Evolutionary conservation across 2,113 vertebrate species (phyloP), one percentile per base, ranked within the genome.

Genomic region (Myanophis thanlyinensis): DNA sequence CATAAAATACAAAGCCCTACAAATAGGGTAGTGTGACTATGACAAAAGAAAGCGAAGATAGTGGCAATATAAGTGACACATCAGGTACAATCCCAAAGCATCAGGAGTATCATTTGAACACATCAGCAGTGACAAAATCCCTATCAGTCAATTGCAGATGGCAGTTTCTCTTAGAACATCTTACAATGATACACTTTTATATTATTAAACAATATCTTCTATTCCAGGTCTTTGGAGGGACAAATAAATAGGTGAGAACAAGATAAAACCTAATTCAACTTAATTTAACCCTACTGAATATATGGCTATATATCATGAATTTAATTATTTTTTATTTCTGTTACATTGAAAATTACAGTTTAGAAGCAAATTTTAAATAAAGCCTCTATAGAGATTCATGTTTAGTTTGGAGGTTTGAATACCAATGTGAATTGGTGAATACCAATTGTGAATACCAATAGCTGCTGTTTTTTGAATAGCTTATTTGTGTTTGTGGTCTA

Each of bases 381-480:
- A 80, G 35, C 30, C 30, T n/a, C 62, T 67, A n/a, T 67, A 67
- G 3, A 30, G 59, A n/a, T 67, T n/a, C 59, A 13, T n/a, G 30
- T n/a, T 13, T 67, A 13, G 62, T 67, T 67, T n/a, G 62, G 30
- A n/a, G 30, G 11, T n/a, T n/a, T 67, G 62, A 13, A n/a, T n/a
- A n/a, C n/a, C n/a, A n/a, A n/a, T n/a, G n/a, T n/a, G n/a, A n/a
- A n/a, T n/a, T n/a, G n/a, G n/a, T n/a, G n/a, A n/a, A n/a, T n/a
- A n/a, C n/a, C n/a, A n/a, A 12, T 7, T 13, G 1, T 67, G 62
- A 67, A 67, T 67, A 67, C 30, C 62, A n/a, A n/a, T 67, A n/a
- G 1, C 94, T 95, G 95, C 90, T 92, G 89, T 91, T 95, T 96
- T 92, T 56, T 94, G 1, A 6, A 90, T 48, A 1, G 89, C 92